Evolutionary conservation across 2,888 invertebrate species (phyloP).

Genomic region (Agrochola lychnidis): DNA sequence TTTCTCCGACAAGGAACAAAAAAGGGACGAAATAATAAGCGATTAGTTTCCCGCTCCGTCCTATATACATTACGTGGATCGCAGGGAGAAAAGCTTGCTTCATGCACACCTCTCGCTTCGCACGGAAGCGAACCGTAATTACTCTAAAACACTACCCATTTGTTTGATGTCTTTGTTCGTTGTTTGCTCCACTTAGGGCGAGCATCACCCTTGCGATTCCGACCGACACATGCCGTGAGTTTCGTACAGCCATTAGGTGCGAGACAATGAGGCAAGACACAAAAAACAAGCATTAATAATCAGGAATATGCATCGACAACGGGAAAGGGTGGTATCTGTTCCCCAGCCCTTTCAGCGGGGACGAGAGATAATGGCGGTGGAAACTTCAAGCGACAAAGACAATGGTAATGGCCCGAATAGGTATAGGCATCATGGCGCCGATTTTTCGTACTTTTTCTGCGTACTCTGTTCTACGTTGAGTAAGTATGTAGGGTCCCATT

Average conservation of each 20-base stretch:
- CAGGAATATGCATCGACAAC: constrained; percentile 88
- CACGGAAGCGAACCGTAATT: constrained; percentile 89
- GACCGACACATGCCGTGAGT: constrained; percentile 86
- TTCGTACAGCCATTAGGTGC: constrained; percentile 85
- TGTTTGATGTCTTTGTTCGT: constrained; percentile 91
- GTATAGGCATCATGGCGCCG: constrained; percentile 68
- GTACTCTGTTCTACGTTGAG: constrained; percentile 40
- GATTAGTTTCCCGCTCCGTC: constrained; percentile 80
- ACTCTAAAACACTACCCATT: constrained; percentile 91
- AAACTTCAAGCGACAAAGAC: constrained; percentile 82
- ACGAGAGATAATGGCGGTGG: constrained; percentile 81
- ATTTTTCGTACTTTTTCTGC: constrained; percentile 67
- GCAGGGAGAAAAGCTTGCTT: constrained; percentile 75
- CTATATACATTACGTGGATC: constrained; percentile 76
- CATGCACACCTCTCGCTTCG: constrained; percentile 87
- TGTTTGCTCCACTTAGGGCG: constrained; percentile 90
- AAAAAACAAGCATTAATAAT: constrained; percentile 90
- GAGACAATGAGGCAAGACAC: constrained; percentile 87
- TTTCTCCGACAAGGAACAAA: constrained; percentile 81
- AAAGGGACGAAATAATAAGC: constrained; percentile 81
- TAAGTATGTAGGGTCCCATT: constrained; percentile 43
- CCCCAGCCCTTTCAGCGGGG: constrained; percentile 78
- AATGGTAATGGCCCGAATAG: constrained; percentile 78
- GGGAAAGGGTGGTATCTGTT: constrained; percentile 76
- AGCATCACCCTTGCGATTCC: constrained; percentile 88